Evolutionary conservation across 2,797 vertebrate species (phyloP).

Genomic region (Sebastes taczanowskii): DNA sequence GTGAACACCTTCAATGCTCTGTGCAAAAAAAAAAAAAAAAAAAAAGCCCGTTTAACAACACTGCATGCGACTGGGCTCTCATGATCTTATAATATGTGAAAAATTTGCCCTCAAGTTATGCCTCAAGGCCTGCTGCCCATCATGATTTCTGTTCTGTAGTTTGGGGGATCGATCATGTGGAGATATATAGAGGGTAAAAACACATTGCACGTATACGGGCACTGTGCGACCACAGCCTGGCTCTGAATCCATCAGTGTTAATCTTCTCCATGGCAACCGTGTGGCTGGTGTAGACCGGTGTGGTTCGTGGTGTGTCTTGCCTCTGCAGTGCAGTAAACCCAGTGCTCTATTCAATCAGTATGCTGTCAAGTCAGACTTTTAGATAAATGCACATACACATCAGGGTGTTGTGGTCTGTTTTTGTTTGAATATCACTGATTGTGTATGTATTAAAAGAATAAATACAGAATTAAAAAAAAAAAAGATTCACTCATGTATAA

Average conservation of each 20-base stretch:
- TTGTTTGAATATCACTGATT: slow-evolving; percentile 70
- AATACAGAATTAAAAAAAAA: slow-evolving; percentile 24
- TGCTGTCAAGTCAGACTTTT: slow-evolving; percentile 67
- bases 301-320: slow-evolving; percentile 65
- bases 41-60: slow-evolving; percentile 50
- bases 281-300: slow-evolving; percentile 65
- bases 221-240: slow-evolving; percentile 57
- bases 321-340: slow-evolving; percentile 78
- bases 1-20: slow-evolving; percentile 59
- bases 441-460: slow-evolving; percentile 54
- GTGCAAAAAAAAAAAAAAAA: slow-evolving; percentile 39
- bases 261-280: slow-evolving; percentile 77
- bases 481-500: slow-evolving; percentile 56
- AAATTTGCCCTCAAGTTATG: slow-evolving; percentile 42
- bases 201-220: slow-evolving; percentile 66
- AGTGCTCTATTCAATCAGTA: slow-evolving; percentile 71
- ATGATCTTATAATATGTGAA: slow-evolving; percentile 57
- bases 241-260: slow-evolving; percentile 74
- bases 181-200: slow-evolving; percentile 48
- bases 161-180: slow-evolving; percentile 9
- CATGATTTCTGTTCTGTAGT: slow-evolving; percentile 41
- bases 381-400: slow-evolving; percentile 65
- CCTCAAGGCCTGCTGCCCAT: slow-evolving; percentile 53
- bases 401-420: slow-evolving; percentile 70
- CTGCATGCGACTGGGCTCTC: slow-evolving; percentile 66